These are phyloP conservation scores for Siniperca obscura DNA, from an alignment of 2,797 vertebrate species.

Conservation along the genomic window DNA sequence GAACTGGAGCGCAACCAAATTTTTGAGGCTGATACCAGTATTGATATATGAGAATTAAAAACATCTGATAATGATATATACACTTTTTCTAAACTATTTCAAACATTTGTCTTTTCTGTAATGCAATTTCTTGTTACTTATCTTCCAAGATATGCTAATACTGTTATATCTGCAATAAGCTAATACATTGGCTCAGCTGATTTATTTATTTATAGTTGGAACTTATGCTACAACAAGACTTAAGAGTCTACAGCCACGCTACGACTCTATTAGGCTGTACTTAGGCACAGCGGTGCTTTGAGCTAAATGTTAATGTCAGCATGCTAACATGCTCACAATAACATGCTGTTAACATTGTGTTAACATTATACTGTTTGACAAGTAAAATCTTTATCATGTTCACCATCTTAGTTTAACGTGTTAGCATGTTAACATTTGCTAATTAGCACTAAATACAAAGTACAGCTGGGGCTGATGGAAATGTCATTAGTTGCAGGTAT, in stretches of 20 bases:
- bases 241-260: neutral
- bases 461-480: neutral
- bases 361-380: constrained; percentile 4
- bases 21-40: neutral
- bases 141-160: neutral
- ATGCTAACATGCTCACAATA: neutral
- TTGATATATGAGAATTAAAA: neutral
- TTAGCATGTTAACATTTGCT: neutral
- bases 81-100: neutral
- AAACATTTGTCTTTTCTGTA: neutral
- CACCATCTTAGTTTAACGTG: neutral
- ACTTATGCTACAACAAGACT: neutral
- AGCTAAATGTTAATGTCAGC: constrained; percentile 1
- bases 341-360: neutral
- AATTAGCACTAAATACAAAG: neutral
- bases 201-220: neutral
- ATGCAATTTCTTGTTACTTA: neutral
- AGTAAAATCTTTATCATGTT: neutral
- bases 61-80: neutral
- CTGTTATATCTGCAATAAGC: neutral
- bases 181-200: neutral
- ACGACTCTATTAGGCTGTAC: neutral
- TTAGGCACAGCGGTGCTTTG: neutral
- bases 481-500: neutral
- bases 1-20: too few species aligned